Conservation (phyloP, 2,888 invertebrate species). For the Drosophila imparisetae region DNA sequence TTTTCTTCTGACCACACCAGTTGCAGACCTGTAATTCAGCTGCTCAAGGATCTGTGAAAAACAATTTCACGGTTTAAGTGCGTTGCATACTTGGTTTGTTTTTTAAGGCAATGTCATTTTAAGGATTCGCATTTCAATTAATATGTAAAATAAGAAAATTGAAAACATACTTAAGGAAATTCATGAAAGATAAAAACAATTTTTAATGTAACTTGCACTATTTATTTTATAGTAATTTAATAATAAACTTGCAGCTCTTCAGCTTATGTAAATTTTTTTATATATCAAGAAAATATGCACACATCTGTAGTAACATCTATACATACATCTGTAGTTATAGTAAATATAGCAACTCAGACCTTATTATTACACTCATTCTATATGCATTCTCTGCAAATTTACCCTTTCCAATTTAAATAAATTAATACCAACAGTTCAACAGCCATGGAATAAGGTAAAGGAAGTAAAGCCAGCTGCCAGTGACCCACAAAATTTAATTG, state of each 20-base stretch:
- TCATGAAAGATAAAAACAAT: neutral
- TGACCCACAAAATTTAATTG: slow-evolving; percentile 42
- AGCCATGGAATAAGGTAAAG: neutral
- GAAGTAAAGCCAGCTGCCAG: neutral
- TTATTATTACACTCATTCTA: neutral
- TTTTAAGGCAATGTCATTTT: neutral
- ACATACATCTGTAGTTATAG: neutral
- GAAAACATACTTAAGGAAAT: neutral
- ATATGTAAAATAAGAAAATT: neutral
- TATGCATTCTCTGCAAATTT: neutral
- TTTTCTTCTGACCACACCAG: slow-evolving; percentile 53
- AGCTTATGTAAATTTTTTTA: neutral
- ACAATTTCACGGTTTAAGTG: slow-evolving; percentile 6
- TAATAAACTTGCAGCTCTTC: neutral
- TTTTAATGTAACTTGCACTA: neutral
- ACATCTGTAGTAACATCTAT: neutral
- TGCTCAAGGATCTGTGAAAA: slow-evolving; percentile 19
- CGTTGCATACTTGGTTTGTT: neutral
- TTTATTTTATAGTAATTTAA: neutral
- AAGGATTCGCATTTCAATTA: neutral
- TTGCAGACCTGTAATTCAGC: slow-evolving; percentile 37
- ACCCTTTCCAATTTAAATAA: neutral
- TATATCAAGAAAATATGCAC: neutral
- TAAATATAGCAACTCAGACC: neutral
- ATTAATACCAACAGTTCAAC: neutral